Evolutionary conservation across 64 coral and sea anemone genomes (phyloP), one percentile per base, ranked within the genome.

Genomic region (Pocillopora damicornis): DNA sequence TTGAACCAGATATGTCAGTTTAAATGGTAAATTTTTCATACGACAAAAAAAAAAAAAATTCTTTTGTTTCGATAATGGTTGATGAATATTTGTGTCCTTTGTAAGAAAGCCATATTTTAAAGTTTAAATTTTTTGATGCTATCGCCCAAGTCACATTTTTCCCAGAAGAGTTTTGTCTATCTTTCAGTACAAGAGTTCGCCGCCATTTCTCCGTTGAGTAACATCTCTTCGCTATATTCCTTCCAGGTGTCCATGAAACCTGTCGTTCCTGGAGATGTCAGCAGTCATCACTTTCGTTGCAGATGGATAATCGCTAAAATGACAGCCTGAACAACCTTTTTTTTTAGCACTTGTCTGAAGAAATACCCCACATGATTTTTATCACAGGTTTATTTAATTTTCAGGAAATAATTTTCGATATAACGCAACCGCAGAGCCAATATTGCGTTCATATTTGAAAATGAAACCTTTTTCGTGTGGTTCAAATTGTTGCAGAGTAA

Each of bases 401-500:
- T 69, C 37, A 68, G 80, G 80, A 68, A 25, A 66, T 83, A n/a
- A 56, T 85, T 57, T 57, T 85, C 81, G 58, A n/a, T 85, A 58
- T 25, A 57, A n/a, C 3, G 26, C 36, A 57, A 73, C 81, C 63
- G 35, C 65, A 73, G 81, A 58, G 18, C 15, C 17, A 51, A 85
- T 85, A 72, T 72, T 72, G 65, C 56, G 56, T 23, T 11, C 56
- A 56, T 66, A 57, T 85, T 85, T 85, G 64, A 22, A 22, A 85
- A 73, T 85, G 25, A 58, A 67, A 45, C 56, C 13, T 58, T 85
- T 71, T 35, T 0, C 12, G 22, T 4, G 22, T 72, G 65, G 72
- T 85, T 42, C 63, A 58, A 36, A 67, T 34, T 2, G 61, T 37
- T 37, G 35, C 13, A 63, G 30, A 25, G 64, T 35, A 51, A 83